Evolutionary conservation across 2,797 vertebrate genomes (phyloP).

Genomic region (Dermochelys coriacea): DNA sequence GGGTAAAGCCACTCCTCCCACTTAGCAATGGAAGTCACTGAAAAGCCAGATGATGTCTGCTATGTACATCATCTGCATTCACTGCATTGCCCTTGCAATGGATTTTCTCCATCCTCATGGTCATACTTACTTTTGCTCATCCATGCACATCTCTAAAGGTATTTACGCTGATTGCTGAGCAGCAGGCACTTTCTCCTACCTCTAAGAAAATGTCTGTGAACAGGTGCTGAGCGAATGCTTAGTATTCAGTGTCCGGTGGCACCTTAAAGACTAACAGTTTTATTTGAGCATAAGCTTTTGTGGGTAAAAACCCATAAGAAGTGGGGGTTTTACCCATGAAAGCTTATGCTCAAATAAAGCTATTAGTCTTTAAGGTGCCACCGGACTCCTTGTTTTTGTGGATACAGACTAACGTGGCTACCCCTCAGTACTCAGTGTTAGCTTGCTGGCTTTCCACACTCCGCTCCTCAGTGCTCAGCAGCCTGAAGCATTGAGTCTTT

Average conservation of each 20-base stretch:
- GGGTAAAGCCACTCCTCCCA: rapidly evolving
- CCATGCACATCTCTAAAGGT: conserved; percentile 22
- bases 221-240: conserved; percentile 18
- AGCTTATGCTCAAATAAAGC: no score
- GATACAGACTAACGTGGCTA: no score
- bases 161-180: conserved; percentile 27
- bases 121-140: conserved; percentile 50
- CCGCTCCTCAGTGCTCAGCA: neutral
- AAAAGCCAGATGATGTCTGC: conserved; percentile 42
- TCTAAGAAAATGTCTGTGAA: conserved; percentile 20
- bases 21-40: neutral
- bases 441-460: neutral
- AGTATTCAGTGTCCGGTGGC: neutral
- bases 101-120: conserved; percentile 39
- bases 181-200: neutral
- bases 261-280: no score
- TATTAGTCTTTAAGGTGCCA: no score
- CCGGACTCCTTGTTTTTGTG: no score
- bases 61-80: neutral
- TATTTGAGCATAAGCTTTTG: no score
- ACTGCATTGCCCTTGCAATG: neutral
- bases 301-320: no score
- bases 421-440: neutral
- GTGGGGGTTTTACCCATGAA: no score
- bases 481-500: neutral